Evolutionary conservation across 2,113 vertebrate genomes (phyloP), one percentile per base, ranked within the genome.

Genomic region (Acrocephalus kingi): DNA sequence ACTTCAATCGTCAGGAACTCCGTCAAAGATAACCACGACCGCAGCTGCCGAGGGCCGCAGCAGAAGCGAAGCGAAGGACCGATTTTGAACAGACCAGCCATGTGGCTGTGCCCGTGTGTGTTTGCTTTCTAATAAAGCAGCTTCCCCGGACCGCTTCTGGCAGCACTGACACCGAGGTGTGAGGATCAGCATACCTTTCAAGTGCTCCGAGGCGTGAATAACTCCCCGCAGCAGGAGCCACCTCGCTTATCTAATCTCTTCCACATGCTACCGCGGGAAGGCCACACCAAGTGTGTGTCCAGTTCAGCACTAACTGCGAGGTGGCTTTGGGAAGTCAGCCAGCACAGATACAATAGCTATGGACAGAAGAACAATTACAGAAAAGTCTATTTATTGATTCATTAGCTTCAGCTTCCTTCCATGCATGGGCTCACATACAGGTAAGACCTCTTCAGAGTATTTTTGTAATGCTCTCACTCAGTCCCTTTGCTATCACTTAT

Each of bases 181-280:
- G 82, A 91, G 84, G 37, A 74, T 56, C 92, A 52, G 82, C 71
- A 30, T 48, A 88, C 79, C 85, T 88, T 83, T 71, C 91, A 67
- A 72, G 61, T 6, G 75, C 68, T 92, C 55, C 22, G 22, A 75
- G 69, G 94, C 82, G 62, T 56, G 87, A 90, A 39, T 48, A 90
- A 71, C 48, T 49, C 20, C n/a, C 58, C 25, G 13, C 67, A 69
- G 71, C 84, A 67, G 87, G 59, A 95, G 82, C 63, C 90, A 58
- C 84, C 91, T 84, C 76, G 3, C 72, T 80, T 90, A 93, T 80
- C 89, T 93, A 43, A 96, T 94, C 85, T 93, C 64, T 78, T 78
- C 85, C 92, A 64, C 72, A n/a, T 59, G 79, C 66, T 86, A 8
- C 75, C 4, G 48, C 23, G 23, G 48, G 18, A 86, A 92, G 56